These are phyloP conservation scores for Orius laevigatus DNA, from an alignment of 1,140 invertebrate species.

Conservation along the genomic window DNA sequence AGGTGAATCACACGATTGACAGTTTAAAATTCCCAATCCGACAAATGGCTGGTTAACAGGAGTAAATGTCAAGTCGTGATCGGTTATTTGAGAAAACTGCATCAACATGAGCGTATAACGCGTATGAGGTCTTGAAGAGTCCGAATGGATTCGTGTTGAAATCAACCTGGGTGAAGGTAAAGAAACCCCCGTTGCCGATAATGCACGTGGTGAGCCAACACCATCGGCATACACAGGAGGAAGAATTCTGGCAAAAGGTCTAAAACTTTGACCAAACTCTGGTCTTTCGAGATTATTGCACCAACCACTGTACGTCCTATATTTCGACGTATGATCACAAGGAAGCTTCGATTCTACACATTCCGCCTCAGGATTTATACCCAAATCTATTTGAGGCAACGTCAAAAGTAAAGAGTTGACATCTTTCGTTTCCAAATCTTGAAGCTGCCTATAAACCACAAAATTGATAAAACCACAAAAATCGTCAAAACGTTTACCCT, in stretches of 20 bases:
- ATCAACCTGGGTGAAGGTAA: conserved; percentile 67
- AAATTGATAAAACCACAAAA: conserved; percentile 1
- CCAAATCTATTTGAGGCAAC: conserved; percentile 28
- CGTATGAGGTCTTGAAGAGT: conserved; percentile 69
- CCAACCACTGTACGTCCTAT: conserved; percentile 66
- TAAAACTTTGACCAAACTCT: conserved; percentile 64
- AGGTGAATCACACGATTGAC: conserved; percentile 29
- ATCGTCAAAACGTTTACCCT: conserved; percentile 23
- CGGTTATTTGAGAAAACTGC: conserved; percentile 85
- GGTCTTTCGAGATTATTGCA: conserved; percentile 86
- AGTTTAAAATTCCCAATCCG: conserved; percentile 30
- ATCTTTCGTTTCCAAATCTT: conserved; percentile 27
- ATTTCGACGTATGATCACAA: conserved; percentile 67
- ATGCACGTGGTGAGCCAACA: conserved; percentile 54
- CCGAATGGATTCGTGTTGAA: conserved; percentile 74
- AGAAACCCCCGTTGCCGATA: conserved; percentile 50
- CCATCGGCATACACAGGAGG: conserved; percentile 81
- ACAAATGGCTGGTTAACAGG: conserved; percentile 57
- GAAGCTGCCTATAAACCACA: conserved; percentile 22
- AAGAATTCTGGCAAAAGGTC: conserved; percentile 67
- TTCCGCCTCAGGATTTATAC: conserved; percentile 22
- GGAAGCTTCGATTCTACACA: conserved; percentile 27
- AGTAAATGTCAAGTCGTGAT: conserved; percentile 85
- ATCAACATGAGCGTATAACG: conserved; percentile 83
- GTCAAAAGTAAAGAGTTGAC: conserved; percentile 29